Evolutionary conservation across 2,113 vertebrate genomes (phyloP).

Genomic region (Sciurus niger): DNA sequence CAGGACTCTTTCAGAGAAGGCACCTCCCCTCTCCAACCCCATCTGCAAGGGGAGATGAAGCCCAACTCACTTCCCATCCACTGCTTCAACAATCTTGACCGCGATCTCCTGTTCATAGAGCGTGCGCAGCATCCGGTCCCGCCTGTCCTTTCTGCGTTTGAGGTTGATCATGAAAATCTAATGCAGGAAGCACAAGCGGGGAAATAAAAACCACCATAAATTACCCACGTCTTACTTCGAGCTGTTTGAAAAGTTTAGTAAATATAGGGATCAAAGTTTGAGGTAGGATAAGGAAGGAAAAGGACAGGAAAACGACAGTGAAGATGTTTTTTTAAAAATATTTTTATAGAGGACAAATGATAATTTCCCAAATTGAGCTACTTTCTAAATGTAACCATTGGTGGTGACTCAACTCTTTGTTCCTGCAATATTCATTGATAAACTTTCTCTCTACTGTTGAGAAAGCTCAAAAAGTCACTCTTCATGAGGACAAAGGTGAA

Average conservation of each 20-base stretch:
- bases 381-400: background rate
- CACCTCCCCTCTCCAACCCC: background rate
- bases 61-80: slow-evolving; percentile 96
- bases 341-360: background rate
- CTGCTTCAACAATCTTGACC: slow-evolving; percentile 93
- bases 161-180: slow-evolving; percentile 98
- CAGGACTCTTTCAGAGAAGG: background rate
- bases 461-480: background rate
- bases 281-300: background rate
- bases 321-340: background rate
- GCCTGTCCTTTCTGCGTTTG: slow-evolving; percentile 94
- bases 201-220: background rate
- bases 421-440: background rate
- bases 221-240: background rate
- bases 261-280: background rate
- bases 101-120: slow-evolving; percentile 93
- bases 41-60: background rate
- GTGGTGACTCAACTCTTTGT: background rate
- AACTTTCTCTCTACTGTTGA: background rate
- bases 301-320: background rate
- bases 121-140: slow-evolving; percentile 94
- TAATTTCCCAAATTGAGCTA: background rate
- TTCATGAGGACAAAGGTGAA: background rate
- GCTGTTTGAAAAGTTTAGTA: background rate
- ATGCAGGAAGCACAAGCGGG: background rate